Conservation (phyloP, 2,888 invertebrate species). For the Agapostemon virescens region DNA sequence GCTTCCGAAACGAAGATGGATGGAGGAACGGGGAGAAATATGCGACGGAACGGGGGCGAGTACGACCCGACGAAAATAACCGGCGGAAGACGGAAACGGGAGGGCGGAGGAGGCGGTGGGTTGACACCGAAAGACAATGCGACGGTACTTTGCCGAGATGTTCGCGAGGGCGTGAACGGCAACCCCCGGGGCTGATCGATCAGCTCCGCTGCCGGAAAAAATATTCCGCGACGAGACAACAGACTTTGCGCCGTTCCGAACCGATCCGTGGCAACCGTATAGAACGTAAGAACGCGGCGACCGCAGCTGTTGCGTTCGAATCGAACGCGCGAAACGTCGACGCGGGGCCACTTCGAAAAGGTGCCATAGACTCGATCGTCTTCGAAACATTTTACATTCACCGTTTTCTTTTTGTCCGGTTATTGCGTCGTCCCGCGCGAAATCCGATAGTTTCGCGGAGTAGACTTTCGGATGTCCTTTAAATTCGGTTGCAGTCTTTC, state of each 20-base stretch:
- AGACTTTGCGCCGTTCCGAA: neutral
- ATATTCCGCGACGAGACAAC: neutral
- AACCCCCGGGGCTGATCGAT: slow-evolving; percentile 55
- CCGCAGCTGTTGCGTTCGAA: neutral
- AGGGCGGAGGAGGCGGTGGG: neutral
- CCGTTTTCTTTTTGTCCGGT: no score
- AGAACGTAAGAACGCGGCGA: slow-evolving; percentile 8
- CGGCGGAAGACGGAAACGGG: slow-evolving; percentile 6
- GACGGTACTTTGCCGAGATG: slow-evolving; percentile 31
- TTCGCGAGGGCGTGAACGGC: slow-evolving; percentile 51
- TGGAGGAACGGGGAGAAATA: slow-evolving; percentile 66
- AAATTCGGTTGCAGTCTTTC: no score
- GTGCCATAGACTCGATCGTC: no score
- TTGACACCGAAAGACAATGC: neutral
- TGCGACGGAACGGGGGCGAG: slow-evolving; percentile 35
- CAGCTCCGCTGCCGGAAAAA: slow-evolving; percentile 38
- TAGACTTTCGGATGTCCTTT: no score
- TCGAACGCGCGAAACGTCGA: neutral
- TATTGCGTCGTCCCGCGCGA: no score
- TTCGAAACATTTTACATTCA: no score
- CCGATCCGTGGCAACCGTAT: neutral
- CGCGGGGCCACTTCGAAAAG: neutral
- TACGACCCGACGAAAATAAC: slow-evolving; percentile 9
- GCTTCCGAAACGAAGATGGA: slow-evolving; percentile 72
- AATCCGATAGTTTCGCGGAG: no score